Conservation (phyloP, 1,140 invertebrate genomes). For the Ceratina calcarata region DNA sequence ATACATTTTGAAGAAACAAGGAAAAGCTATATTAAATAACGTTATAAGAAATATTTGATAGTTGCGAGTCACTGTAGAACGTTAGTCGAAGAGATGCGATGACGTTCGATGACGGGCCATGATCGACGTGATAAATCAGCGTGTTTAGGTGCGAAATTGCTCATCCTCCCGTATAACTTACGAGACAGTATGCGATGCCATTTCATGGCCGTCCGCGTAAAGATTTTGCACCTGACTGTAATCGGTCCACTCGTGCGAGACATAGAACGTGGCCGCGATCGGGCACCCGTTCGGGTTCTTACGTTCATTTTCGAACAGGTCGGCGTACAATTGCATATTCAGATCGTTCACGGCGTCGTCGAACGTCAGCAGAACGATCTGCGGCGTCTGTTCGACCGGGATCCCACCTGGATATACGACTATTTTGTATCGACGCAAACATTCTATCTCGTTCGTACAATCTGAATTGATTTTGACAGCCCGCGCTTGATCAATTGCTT, state of each 20-base stretch:
- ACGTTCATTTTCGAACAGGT: conserved; percentile 93
- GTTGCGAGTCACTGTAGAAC: background rate
- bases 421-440: conserved; percentile 9
- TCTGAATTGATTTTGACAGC: background rate
- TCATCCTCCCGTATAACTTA: conserved; percentile 83
- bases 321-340: conserved; percentile 93
- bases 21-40: too few species aligned
- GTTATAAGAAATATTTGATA: too few species aligned
- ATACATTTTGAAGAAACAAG: too few species aligned
- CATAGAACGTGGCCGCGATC: conserved; percentile 97
- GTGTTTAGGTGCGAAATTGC: background rate
- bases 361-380: conserved; percentile 95
- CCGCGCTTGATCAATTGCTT: background rate
- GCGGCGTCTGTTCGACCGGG: conserved; percentile 90
- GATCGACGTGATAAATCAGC: conserved; percentile 14
- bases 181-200: conserved; percentile 97
- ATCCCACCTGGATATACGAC: conserved; percentile 84
- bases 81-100: conserved; percentile 40
- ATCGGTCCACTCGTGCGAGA: conserved; percentile 98
- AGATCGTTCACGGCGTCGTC: conserved; percentile 97
- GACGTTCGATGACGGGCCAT: conserved; percentile 41
- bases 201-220: conserved; percentile 96
- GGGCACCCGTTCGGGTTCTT: conserved; percentile 97
- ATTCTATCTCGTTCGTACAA: background rate
- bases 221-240: conserved; percentile 98